A percentile compares a stretch with the other conserved stretches of the same genome.
These are phyloP conservation scores for Nasonovia ribisnigri DNA, from an alignment of 2,888 invertebrate genomes.

Conservation along the genomic window DNA sequence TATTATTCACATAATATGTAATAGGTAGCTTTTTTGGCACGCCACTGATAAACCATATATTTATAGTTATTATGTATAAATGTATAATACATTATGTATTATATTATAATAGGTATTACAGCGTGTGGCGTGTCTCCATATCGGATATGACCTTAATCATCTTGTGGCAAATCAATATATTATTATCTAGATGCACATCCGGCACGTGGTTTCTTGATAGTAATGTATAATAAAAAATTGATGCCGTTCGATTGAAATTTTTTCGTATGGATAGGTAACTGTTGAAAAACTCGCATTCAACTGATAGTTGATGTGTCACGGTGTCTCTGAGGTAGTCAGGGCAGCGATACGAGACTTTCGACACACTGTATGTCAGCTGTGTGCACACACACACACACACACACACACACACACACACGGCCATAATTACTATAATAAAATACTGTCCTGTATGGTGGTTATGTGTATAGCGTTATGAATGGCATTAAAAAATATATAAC, in stretches of 20 bases:
- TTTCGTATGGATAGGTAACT: not conserved
- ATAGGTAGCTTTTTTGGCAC: not conserved
- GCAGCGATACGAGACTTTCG: not conserved
- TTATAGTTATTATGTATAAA: not conserved
- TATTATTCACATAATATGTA: not conserved
- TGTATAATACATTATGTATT: not conserved
- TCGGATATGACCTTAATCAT: not conserved
- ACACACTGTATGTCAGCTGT: not conserved
- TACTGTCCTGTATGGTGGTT: not conserved
- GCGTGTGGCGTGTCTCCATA: not conserved
- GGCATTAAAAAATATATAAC: not conserved
- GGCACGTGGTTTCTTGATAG: not conserved
- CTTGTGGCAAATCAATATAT: not conserved
- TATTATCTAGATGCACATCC: not conserved
- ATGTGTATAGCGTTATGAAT: not conserved
- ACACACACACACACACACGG: not conserved
- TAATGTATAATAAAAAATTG: not conserved
- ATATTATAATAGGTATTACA: not conserved
- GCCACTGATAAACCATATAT: not conserved
- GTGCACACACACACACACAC: not conserved
- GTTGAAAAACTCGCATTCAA: not conserved
- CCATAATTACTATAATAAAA: not conserved
- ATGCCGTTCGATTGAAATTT: not conserved
- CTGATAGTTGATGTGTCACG: not conserved
- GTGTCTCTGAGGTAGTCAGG: not conserved